Percentiles rank a stretch among this genome's conserved stretches.
Conservation (phyloP, 2,797 vertebrate genomes). For the Danio choprae region DNA sequence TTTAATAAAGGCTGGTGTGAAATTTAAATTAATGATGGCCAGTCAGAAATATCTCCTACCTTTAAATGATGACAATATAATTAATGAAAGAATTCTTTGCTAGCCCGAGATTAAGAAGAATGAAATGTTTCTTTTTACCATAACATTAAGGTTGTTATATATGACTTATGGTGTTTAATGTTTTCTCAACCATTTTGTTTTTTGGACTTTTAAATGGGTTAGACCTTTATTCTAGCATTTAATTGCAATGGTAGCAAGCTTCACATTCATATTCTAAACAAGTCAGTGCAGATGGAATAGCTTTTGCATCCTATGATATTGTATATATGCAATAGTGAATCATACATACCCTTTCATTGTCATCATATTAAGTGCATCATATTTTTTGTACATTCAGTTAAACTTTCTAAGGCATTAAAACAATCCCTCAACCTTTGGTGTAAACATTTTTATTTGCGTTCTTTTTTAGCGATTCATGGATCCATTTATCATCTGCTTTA, state of each 20-base stretch:
- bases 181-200: background rate
- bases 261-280: slow-evolving; percentile 38
- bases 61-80: background rate
- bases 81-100: background rate
- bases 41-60: background rate
- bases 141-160: background rate
- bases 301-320: slow-evolving; percentile 15
- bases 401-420: slow-evolving; percentile 82
- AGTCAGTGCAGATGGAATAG: slow-evolving; percentile 28
- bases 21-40: background rate
- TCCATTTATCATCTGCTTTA: slow-evolving; percentile 7
- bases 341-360: slow-evolving; percentile 26
- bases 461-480: slow-evolving; percentile 4
- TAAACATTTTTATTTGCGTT: slow-evolving; percentile 75
- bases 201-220: background rate
- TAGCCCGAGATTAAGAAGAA: slow-evolving; percentile 10
- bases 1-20: slow-evolving; percentile 29
- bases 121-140: slow-evolving; percentile 1
- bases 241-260: slow-evolving; percentile 31
- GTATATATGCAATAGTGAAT: slow-evolving; percentile 1
- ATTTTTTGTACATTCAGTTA: slow-evolving; percentile 93
- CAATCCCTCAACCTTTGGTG: slow-evolving; percentile 82
- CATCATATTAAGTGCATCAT: slow-evolving; percentile 84
- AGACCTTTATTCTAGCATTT: slow-evolving; percentile 17
- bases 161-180: background rate